A percentile compares a stretch with the other conserved stretches of the same genome.
phyloP scores from a whole-genome alignment of 2,888 invertebrate species.

The Tuta absoluta region DNA sequence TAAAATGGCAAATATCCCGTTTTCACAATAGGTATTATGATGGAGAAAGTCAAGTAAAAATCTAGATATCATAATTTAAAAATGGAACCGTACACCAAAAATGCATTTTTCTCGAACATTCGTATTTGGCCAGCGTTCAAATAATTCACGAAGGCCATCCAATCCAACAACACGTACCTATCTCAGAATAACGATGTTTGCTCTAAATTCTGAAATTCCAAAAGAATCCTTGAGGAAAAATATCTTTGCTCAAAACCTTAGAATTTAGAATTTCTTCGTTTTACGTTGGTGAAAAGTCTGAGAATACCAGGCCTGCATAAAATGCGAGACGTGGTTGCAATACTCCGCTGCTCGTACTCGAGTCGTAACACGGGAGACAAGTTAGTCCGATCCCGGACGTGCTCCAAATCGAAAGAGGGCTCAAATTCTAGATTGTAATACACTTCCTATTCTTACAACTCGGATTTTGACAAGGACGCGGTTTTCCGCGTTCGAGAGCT shows the following conservation, averaged over 20 bases:
- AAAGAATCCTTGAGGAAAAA: constrained; percentile 10
- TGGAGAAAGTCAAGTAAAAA: not conserved
- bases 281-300: not conserved
- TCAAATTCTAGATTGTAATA: constrained; percentile 9
- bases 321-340: constrained; percentile 23
- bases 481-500: not conserved
- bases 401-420: constrained; percentile 18
- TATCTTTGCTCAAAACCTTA: constrained; percentile 2
- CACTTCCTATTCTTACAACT: not conserved
- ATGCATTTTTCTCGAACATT: not conserved
- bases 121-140: constrained; percentile 3
- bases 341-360: constrained; percentile 14
- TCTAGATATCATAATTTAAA: not conserved
- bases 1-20: no score
- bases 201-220: not conserved
- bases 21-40: no score
- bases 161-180: not conserved
- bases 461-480: constrained; percentile 13
- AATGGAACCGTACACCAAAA: not conserved
- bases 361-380: constrained; percentile 23
- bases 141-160: not conserved
- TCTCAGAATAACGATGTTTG: not conserved
- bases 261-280: not conserved
- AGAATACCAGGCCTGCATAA: constrained; percentile 21
- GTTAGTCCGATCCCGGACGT: constrained; percentile 24